Conservation (phyloP, 1,140 invertebrate genomes). For the Globodera ellingtonae region DNA sequence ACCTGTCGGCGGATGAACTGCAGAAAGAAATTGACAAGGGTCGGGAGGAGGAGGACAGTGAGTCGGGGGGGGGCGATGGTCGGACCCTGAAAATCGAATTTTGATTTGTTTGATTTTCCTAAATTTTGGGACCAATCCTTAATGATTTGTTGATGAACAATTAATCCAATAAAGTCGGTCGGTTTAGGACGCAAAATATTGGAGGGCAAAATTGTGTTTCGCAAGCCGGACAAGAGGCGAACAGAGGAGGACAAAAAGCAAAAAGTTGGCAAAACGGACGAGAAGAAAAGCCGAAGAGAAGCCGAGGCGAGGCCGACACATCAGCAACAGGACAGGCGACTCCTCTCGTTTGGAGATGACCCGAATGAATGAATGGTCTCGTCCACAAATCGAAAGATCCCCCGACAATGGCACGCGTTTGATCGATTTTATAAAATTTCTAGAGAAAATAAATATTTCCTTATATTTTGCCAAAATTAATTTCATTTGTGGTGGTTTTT, state of each 20-base stretch:
- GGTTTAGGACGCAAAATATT: conserved; percentile 53
- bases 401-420: too few species aligned
- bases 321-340: conserved; percentile 24
- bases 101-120: too few species aligned
- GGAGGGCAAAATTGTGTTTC: conserved; percentile 56
- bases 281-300: conserved; percentile 22
- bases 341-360: conserved; percentile 57
- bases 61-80: background rate
- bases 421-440: too few species aligned
- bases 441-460: too few species aligned
- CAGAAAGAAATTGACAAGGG: conserved; percentile 50
- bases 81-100: conserved; percentile 19
- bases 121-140: too few species aligned
- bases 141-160: too few species aligned
- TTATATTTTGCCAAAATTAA: too few species aligned
- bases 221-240: conserved; percentile 52
- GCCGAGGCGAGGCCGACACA: conserved; percentile 6
- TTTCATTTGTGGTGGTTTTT: too few species aligned
- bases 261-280: conserved; percentile 34
- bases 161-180: too few species aligned
- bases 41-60: conserved; percentile 55
- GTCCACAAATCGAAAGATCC: too few species aligned
- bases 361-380: conserved; percentile 48
- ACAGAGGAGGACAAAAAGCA: conserved; percentile 3
- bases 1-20: conserved; percentile 50